Conservation (phyloP, 2,113 vertebrate species). For the Semnopithecus entellus region DNA sequence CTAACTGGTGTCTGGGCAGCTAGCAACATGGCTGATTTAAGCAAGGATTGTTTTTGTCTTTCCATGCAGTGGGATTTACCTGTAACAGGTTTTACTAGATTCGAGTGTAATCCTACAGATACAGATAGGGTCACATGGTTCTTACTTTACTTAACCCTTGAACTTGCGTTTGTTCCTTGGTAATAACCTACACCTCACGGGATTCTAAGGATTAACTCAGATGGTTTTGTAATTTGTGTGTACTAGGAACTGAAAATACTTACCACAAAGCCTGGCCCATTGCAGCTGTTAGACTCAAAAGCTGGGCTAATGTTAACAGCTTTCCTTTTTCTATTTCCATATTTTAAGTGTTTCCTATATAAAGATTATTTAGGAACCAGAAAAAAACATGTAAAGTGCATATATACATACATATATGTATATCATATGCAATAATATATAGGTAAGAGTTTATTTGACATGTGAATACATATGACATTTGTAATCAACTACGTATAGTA, state of each 20-base stretch:
- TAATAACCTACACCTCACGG: background rate
- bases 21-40: background rate
- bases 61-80: background rate
- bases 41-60: background rate
- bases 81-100: background rate
- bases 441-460: background rate
- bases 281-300: background rate
- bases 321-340: background rate
- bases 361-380: background rate
- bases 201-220: background rate
- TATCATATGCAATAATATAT: background rate
- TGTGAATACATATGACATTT: background rate
- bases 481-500: background rate
- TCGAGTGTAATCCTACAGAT: background rate
- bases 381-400: background rate
- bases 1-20: background rate
- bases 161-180: background rate
- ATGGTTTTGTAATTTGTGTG: background rate
- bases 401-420: background rate
- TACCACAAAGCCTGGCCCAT: background rate
- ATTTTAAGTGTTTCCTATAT: background rate
- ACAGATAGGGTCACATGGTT: background rate
- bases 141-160: background rate
- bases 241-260: background rate
- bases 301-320: background rate